Percentiles rank a stretch among this genome's conserved stretches.
phyloP scores from a whole-genome alignment of 2,888 invertebrate genomes.

The Trimorus sp. region DNA sequence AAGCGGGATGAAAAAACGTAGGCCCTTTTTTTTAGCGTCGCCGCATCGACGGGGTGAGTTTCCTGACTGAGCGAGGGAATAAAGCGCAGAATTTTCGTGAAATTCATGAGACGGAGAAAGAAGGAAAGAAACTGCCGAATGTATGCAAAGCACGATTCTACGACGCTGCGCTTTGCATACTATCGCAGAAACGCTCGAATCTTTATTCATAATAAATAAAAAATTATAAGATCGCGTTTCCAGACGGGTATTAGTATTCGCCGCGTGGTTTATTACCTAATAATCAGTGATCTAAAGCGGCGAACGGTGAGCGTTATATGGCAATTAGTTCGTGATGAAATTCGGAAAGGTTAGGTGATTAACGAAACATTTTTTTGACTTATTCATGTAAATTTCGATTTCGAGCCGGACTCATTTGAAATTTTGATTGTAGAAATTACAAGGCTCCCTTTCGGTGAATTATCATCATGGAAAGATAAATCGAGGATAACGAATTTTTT shows the following conservation, averaged over 20 bases:
- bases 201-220: constrained; percentile 66
- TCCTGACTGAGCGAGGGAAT: constrained; percentile 26
- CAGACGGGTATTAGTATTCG: constrained; percentile 55
- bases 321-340: constrained; percentile 27
- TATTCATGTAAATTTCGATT: no score
- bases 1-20: no score
- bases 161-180: constrained; percentile 58
- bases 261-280: constrained; percentile 55
- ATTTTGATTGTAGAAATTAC: no score
- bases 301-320: constrained; percentile 23
- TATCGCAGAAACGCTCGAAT: constrained; percentile 49
- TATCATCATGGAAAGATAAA: no score
- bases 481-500: no score
- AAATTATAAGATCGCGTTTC: constrained; percentile 64
- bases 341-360: neutral
- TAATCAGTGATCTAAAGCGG: constrained; percentile 53
- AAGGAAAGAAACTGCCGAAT: constrained; percentile 56
- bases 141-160: constrained; percentile 60
- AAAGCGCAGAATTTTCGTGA: constrained; percentile 51
- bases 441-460: no score
- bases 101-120: constrained; percentile 61
- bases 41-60: constrained; percentile 39
- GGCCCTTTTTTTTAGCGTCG: no score
- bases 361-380: no score
- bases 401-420: no score